Percentiles rank a stretch among this genome's conserved stretches.
Evolutionary conservation across 2,113 vertebrate species (phyloP).

Genomic region (Tinamus guttatus): DNA sequence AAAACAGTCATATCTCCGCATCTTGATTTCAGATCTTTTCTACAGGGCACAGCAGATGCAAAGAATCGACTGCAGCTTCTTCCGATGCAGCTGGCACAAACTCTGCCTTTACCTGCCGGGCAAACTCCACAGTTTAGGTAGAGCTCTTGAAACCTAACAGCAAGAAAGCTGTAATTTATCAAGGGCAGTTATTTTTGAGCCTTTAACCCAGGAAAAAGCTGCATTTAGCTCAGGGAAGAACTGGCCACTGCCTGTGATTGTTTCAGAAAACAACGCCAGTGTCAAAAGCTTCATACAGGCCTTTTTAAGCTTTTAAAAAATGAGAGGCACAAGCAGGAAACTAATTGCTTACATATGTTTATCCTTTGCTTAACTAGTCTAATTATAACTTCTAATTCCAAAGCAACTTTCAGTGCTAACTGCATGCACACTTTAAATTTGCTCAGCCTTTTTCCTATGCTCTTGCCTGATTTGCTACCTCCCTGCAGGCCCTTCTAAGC

Average conservation of each 20-base stretch:
- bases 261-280: constrained; percentile 49
- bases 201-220: constrained; percentile 44
- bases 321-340: constrained; percentile 43
- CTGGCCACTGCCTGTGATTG: constrained; percentile 43
- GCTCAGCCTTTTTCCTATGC: neutral
- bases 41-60: neutral
- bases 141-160: constrained; percentile 19
- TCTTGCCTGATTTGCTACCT: neutral
- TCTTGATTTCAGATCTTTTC: neutral
- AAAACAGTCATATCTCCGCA: neutral
- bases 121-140: neutral
- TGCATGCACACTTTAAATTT: constrained; percentile 25
- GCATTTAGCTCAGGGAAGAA: constrained; percentile 62
- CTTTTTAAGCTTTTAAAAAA: constrained; percentile 48
- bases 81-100: neutral
- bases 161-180: constrained; percentile 48
- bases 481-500: neutral
- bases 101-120: neutral
- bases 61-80: neutral
- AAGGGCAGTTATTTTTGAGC: constrained; percentile 66
- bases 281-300: neutral
- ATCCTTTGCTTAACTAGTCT: constrained; percentile 12
- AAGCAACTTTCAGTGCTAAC: constrained; percentile 8
- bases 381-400: constrained; percentile 40
- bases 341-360: constrained; percentile 14